Base-by-base conservation (phyloP, 1,140 invertebrate species). In the Steinernema khuongi region DNA sequence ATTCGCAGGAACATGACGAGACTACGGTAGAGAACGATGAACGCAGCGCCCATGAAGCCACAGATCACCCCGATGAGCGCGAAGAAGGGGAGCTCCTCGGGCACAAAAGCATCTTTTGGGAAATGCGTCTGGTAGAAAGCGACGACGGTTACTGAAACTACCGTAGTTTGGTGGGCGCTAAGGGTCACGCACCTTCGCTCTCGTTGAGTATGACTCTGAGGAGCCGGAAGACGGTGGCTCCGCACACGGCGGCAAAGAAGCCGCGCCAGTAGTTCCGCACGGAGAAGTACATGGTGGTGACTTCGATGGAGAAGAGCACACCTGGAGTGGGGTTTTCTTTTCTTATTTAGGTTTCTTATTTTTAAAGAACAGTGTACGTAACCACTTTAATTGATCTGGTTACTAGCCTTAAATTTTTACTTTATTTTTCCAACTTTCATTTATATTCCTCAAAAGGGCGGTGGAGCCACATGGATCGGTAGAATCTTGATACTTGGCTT, bases 261-360 rank as follows among this genome's bases (percentile, higher is more conserved):
- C 95, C 96, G 70, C 96, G 88, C 96, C 96, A 99, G 85, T 99
- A 99, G 85, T 98, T 98, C 72, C 95, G 88, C 0, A 98, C 94
- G 1, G 96, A 95, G 86, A 99, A 99, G 85, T 97, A 99, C 1
- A 95, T 95, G 0, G 96, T 95, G 33, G 96, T 99, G 87, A 98
- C 96, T 89, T 99, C 96, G 78, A 99, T 98, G 81, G 94, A 97
- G 86, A 98, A 98, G 18, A 99, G 88, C 0, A 99, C 96, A 83
- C 96, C 93, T 91, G 83, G 33, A 84, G n/a, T n/a, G n/a, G n/a
- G n/a, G n/a, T n/a, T n/a, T n/a, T n/a, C n/a, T n/a, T n/a, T n/a
- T n/a, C n/a, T n/a, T n/a, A n/a, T n/a, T n/a, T n/a, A n/a, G n/a
- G n/a, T n/a, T n/a, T n/a, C n/a, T n/a, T n/a, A n/a, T n/a, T n/a